Conservation (phyloP, 1,140 invertebrate genomes). For the Metopolophium dirhodum region DNA sequence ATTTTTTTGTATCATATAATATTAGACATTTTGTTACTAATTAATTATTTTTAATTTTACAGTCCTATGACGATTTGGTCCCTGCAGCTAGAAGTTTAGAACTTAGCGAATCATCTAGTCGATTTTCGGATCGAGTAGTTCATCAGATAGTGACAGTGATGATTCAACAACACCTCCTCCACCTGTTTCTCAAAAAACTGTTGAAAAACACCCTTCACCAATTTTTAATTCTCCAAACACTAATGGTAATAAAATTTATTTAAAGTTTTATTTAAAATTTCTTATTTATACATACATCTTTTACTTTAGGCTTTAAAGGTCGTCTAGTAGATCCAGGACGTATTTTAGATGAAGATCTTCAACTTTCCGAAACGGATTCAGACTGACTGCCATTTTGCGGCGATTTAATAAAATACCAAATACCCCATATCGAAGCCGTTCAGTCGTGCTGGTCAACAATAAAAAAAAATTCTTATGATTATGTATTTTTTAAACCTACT, state of each 20-base stretch:
- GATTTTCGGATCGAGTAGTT: slow-evolving; percentile 59
- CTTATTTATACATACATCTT: background rate
- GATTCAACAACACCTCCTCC: slow-evolving; percentile 57
- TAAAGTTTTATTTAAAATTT: background rate
- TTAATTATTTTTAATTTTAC: slow-evolving; percentile 22
- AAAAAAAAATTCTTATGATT: slow-evolving; percentile 27
- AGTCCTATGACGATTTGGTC: slow-evolving; percentile 45
- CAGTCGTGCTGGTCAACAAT: slow-evolving; percentile 41
- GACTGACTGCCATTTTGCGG: slow-evolving; percentile 49
- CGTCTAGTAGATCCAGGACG: slow-evolving; percentile 58
- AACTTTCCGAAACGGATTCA: slow-evolving; percentile 58
- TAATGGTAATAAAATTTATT: slow-evolving; percentile 58
- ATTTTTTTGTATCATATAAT: background rate
- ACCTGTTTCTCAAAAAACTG: slow-evolving; percentile 45
- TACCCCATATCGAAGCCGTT: slow-evolving; percentile 37
- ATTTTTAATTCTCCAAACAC: slow-evolving; percentile 53
- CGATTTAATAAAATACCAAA: slow-evolving; percentile 46
- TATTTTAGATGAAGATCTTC: slow-evolving; percentile 58
- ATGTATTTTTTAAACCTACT: slow-evolving; percentile 57
- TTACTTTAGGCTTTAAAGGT: slow-evolving; percentile 58
- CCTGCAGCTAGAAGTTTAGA: slow-evolving; percentile 53
- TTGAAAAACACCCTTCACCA: slow-evolving; percentile 32
- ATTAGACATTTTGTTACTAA: background rate
- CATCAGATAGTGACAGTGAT: slow-evolving; percentile 60
- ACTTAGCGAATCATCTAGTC: slow-evolving; percentile 44